These are phyloP conservation scores for Octodonta nipae DNA, from an alignment of 2,888 invertebrate species.

Conservation along the genomic window DNA sequence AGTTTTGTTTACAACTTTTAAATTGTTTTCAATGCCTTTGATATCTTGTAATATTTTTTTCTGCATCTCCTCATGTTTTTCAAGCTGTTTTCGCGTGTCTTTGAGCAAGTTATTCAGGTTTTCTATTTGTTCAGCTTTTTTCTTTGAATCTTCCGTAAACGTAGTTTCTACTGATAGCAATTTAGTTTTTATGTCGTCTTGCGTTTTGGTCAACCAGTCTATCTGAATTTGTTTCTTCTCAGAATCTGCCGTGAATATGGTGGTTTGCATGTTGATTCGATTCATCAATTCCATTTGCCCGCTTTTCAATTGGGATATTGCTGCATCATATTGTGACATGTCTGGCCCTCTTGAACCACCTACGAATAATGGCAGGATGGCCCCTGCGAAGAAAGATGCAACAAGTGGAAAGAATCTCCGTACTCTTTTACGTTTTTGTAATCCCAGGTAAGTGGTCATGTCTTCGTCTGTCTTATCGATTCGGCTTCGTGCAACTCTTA, in stretches of 20 bases:
- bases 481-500: too few relatives aligned
- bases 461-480: constrained; percentile 6
- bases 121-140: constrained; percentile 5
- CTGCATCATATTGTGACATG: constrained; percentile 4
- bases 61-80: constrained; percentile 5
- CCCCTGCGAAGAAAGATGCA: not conserved
- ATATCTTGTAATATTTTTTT: constrained; percentile 6
- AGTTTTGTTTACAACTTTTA: constrained; percentile 4
- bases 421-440: constrained; percentile 4
- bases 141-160: constrained; percentile 3
- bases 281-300: constrained; percentile 5
- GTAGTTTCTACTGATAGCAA: constrained; percentile 2
- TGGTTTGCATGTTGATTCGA: constrained; percentile 4
- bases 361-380: not conserved
- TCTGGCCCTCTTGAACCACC: not conserved
- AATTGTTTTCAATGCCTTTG: constrained; percentile 4
- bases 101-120: constrained; percentile 5
- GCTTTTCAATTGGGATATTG: constrained; percentile 4
- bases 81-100: constrained; percentile 5
- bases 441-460: constrained; percentile 8
- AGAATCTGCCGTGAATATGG: constrained; percentile 7
- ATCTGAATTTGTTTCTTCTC: constrained; percentile 7
- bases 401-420: constrained; percentile 6
- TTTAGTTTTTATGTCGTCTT: constrained; percentile 5
- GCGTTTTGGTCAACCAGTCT: constrained; percentile 5